Evolutionary conservation across 1,140 invertebrate genomes (phyloP), one percentile per base, ranked within the genome.

Genomic region (Ceratina australensis): DNA sequence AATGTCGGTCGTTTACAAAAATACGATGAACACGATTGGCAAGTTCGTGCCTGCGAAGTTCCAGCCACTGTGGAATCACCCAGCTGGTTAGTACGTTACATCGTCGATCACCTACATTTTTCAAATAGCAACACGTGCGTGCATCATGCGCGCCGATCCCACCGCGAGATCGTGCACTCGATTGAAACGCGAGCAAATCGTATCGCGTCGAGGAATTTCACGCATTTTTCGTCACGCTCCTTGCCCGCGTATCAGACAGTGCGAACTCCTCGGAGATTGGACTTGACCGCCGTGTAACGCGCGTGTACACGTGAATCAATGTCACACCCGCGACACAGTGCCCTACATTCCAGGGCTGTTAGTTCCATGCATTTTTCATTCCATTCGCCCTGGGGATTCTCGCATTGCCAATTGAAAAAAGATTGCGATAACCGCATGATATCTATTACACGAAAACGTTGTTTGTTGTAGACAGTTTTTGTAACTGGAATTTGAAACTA

Each of bases 41-140:
- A 95, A 94, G 92, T 93, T 94, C 82, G 96, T 98, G 59, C 97
- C 97, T 4, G 88, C 92, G 42, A 95, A 95, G 89, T 87, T 98
- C 49, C 95, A 95, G 88, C 97, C 97, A 26, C 90, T 98, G 80
- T 98, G 97, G 97, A 95, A 97, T 90, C 97, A 98, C 93, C 95
- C 96, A 89, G 97, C 97, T 93, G 97, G 97, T 97, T 92, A 92
- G 89, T 90, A 76, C 57, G 63, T 71, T 54, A 42, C 33, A 57
- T 78, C 69, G 26, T 78, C 75, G 66, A 28, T 63, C 16, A 20
- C 33, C 2, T 56, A 22, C 50, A 47, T 52, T 50, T 72, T 10
- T 56, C 22, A n/a, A 15, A 72, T 57, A 61, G 59, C 49, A n/a
- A 47, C 82, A 83, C 81, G 82, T 83, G 81, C 42, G 16, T 8